Conservation (phyloP, 2,797 vertebrate genomes). For the Chromobotia macracanthus region DNA sequence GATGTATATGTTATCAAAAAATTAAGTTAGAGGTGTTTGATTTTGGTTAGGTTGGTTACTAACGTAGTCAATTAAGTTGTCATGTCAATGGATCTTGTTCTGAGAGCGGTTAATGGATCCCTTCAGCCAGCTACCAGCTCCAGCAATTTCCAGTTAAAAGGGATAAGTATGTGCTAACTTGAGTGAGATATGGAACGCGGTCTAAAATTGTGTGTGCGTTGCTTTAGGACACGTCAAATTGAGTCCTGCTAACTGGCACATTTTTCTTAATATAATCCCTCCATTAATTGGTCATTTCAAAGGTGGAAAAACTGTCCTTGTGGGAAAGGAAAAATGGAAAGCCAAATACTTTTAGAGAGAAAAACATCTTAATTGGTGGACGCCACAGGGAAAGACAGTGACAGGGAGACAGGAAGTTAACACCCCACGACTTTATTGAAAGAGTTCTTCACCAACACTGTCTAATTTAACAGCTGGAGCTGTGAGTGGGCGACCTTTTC, state of each 20-base stretch:
- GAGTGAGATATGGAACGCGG: neutral
- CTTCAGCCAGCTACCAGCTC: neutral
- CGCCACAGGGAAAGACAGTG: slow-evolving; percentile 23
- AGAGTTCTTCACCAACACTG: slow-evolving; percentile 12
- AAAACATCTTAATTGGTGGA: slow-evolving; percentile 25
- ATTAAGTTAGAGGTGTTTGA: neutral
- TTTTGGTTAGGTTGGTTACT: neutral
- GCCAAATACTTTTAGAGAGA: neutral
- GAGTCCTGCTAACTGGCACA: slow-evolving; percentile 6
- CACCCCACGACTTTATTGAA: slow-evolving; percentile 31
- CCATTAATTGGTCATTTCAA: slow-evolving; percentile 31
- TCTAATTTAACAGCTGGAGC: slow-evolving; percentile 38
- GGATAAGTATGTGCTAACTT: neutral
- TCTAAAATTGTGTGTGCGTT: slow-evolving; percentile 9
- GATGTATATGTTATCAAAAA: neutral
- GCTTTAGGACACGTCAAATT: slow-evolving; percentile 24
- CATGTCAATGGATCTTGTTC: no score
- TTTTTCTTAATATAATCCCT: slow-evolving; percentile 23
- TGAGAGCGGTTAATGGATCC: no score
- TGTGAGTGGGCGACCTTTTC: slow-evolving; percentile 18
- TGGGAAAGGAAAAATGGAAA: slow-evolving; percentile 17
- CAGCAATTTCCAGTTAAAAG: neutral
- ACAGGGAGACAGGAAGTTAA: slow-evolving; percentile 62
- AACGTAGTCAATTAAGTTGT: neutral
- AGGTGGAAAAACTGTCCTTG: slow-evolving; percentile 11